Base-by-base conservation (phyloP, 2,888 invertebrate genomes). In the Serripes groenlandicus region DNA sequence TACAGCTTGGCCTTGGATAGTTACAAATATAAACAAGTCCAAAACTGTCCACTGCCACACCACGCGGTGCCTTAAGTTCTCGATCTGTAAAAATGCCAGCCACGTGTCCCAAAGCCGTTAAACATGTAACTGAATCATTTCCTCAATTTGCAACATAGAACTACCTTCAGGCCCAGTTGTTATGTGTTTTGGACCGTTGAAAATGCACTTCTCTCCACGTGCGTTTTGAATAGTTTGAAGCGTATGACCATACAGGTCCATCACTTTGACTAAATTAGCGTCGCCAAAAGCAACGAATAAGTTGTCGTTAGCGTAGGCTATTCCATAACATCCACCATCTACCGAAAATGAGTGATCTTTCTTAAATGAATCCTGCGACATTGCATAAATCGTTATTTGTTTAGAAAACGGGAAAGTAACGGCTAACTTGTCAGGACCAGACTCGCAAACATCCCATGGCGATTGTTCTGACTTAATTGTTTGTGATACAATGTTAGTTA, bases 401-500 rank as follows among this genome's bases (percentile, higher is more conserved):
- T 66, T 66, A 11, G 66, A 37, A 42, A 26, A 66, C 28, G 66
- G 66, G 21, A 66, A 66, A 23, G 66, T 66, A 1, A 66, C 66
- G 5, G 66, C 66, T 35, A 66, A 42, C 42, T 28, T 37, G 23
- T 66, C 66, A 15, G 4, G 5, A 26, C 66, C 66, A 11, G 66
- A 37, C 42, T 42, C 66, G 28, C 66, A 66, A 11, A 66, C 42
- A 66, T 66, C 66, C 66, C 66, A 66, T 11, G 66, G 66, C 15
- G 66, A 66, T 28, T 66, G 66, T 15, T 66, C 42, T 2, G 66
- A 35, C 66, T 66, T 66, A 2, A 66, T 26, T 26, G 66, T 66
- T 28, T 66, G 66, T 26, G 34, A n/a, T 23, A 66, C 66, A 66
- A 66, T 66, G 23, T 66, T 66, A n/a, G 66, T 42, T n/a, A 66